A percentile compares a stretch with the other conserved stretches of the same genome.
phyloP scores from a whole-genome alignment of 2,113 vertebrate genomes.

The Solenodon paradoxus region DNA sequence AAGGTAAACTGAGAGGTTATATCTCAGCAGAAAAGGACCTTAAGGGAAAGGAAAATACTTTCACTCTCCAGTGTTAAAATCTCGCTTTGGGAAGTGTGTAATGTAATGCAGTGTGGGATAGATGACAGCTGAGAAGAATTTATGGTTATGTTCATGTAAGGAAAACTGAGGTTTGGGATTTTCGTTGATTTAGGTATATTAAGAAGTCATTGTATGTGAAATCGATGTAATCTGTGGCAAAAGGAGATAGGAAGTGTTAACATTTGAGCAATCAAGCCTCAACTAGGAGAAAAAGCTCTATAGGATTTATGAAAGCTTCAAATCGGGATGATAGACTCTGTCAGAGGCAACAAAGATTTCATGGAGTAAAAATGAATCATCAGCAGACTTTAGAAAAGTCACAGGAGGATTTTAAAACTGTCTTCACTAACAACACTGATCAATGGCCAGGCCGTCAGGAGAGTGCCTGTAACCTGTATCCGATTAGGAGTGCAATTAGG shows the following conservation, averaged over 20 bases:
- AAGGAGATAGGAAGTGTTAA: neutral
- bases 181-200: constrained; percentile 1
- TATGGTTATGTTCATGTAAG: neutral
- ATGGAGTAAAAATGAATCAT: neutral
- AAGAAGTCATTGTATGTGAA: neutral
- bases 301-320: neutral
- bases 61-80: neutral
- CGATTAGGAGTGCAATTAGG: neutral
- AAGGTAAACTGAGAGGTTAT: neutral
- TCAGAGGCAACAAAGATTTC: neutral
- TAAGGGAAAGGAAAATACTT: neutral
- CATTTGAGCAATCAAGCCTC: neutral
- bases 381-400: neutral
- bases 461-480: neutral
- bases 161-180: neutral
- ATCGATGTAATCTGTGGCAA: neutral
- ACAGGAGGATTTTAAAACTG: neutral
- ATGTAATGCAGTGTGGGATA: neutral
- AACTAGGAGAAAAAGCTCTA: neutral
- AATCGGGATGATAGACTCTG: neutral
- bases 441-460: neutral
- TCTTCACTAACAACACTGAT: neutral
- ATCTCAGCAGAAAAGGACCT: neutral
- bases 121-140: neutral
- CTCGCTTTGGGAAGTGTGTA: neutral